Evolutionary conservation across 2,888 invertebrate genomes (phyloP).

Genomic region (Acanthosepion lycidas): DNA sequence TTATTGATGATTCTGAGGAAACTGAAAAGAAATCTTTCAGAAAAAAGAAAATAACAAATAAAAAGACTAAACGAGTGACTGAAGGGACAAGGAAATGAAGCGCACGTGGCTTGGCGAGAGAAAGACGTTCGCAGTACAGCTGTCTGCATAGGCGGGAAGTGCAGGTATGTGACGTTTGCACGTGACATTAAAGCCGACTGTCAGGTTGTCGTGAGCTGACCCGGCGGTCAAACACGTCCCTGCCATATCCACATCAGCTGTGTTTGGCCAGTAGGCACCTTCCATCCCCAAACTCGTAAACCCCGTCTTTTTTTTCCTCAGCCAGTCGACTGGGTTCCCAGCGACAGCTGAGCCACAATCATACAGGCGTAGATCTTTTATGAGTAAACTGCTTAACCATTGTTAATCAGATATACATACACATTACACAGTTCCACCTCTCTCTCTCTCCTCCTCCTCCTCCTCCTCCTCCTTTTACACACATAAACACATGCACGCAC

Average conservation of each 20-base stretch:
- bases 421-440: no score
- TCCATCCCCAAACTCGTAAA: background rate
- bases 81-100: background rate
- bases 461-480: background rate
- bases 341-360: no score
- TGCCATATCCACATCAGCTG: slow-evolving; percentile 4
- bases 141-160: background rate
- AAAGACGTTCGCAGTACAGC: background rate
- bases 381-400: background rate
- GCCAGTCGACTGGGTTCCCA: no score
- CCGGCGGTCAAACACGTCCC: slow-evolving; percentile 18
- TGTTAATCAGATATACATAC: background rate
- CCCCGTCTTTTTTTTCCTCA: background rate
- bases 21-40: background rate
- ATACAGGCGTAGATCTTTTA: no score
- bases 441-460: background rate
- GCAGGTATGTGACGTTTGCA: background rate
- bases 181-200: slow-evolving; percentile 9
- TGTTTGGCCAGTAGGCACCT: background rate
- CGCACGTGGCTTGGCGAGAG: background rate
- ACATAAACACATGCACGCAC: background rate
- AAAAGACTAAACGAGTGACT: background rate
- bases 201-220: background rate
- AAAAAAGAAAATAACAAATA: background rate
- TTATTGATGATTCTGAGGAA: background rate